Conservation (phyloP, 1,140 invertebrate genomes). For the Drosophila grimshawi region DNA sequence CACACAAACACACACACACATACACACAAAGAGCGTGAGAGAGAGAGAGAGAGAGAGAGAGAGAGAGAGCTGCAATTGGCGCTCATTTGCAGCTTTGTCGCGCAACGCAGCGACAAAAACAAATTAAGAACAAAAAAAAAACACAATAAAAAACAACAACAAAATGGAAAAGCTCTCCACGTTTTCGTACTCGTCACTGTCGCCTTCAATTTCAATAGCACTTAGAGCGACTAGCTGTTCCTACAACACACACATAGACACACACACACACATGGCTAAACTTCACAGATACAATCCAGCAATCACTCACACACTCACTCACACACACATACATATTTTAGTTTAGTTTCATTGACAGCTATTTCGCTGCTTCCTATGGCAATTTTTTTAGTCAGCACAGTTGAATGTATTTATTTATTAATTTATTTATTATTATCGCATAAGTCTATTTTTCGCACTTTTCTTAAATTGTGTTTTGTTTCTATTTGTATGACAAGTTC, state of each 20-base stretch:
- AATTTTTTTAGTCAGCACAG: slow-evolving; percentile 35
- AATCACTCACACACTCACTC: background rate
- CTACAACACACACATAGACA: slow-evolving; percentile 18
- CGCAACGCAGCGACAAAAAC: slow-evolving; percentile 49
- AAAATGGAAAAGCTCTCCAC: slow-evolving; percentile 67
- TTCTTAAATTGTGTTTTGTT: too few relatives aligned
- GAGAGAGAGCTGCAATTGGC: slow-evolving; percentile 3
- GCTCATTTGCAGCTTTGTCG: slow-evolving; percentile 75
- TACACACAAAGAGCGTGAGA: slow-evolving; percentile 8
- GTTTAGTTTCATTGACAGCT: slow-evolving; percentile 51
- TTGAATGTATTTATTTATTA: slow-evolving; percentile 11
- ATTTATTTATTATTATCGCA: too few relatives aligned
- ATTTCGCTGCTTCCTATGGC: slow-evolving; percentile 60
- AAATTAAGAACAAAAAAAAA: slow-evolving; percentile 58
- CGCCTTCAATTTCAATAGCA: slow-evolving; percentile 78
- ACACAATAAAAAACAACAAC: slow-evolving; percentile 33
- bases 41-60: slow-evolving; percentile 29
- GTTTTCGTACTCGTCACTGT: slow-evolving; percentile 58
- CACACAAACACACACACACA: slow-evolving; percentile 12
- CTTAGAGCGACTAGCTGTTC: slow-evolving; percentile 56
- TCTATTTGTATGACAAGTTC: too few relatives aligned
- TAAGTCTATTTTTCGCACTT: too few relatives aligned
- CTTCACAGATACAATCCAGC: background rate
- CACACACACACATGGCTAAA: slow-evolving; percentile 28
- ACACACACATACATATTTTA: background rate